Conservation (phyloP, 2,888 invertebrate species). For the Corythucha ciliata region DNA sequence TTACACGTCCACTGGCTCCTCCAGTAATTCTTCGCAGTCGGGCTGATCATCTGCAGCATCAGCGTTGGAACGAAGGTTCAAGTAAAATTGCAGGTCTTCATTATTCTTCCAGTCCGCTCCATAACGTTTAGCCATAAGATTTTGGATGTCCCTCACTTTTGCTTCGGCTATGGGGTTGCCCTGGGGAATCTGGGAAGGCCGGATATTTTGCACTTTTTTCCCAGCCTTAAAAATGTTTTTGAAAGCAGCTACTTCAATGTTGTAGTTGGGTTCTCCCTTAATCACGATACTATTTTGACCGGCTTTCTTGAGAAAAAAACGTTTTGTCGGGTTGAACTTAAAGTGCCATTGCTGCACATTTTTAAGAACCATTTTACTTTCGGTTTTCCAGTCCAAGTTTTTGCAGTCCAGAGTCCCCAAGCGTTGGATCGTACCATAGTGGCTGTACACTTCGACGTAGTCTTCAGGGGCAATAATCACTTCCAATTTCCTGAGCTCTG, state of each 20-base stretch:
- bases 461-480: constrained; percentile 29
- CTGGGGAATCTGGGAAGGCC: too few species aligned
- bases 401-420: constrained; percentile 24
- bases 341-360: constrained; percentile 20
- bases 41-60: not conserved
- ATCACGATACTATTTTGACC: not conserved
- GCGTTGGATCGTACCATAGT: constrained; percentile 28
- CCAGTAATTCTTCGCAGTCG: too few species aligned
- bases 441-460: constrained; percentile 28
- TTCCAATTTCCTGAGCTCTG: constrained; percentile 30
- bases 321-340: constrained; percentile 21
- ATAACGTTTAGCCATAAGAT: not conserved
- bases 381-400: constrained; percentile 29
- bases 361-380: constrained; percentile 1
- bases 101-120: too few species aligned
- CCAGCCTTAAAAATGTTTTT: too few species aligned
- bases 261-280: too few species aligned
- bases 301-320: not conserved
- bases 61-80: not conserved
- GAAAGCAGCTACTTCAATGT: too few species aligned
- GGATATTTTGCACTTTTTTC: too few species aligned
- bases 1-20: too few species aligned
- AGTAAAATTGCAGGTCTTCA: too few species aligned
- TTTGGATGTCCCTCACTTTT: not conserved
- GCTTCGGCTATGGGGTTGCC: constrained; percentile 3